Percentiles rank a stretch among this genome's conserved stretches.
Evolutionary conservation across 2,797 vertebrate genomes (phyloP).

Genomic region (Phylloscopus collybita): DNA sequence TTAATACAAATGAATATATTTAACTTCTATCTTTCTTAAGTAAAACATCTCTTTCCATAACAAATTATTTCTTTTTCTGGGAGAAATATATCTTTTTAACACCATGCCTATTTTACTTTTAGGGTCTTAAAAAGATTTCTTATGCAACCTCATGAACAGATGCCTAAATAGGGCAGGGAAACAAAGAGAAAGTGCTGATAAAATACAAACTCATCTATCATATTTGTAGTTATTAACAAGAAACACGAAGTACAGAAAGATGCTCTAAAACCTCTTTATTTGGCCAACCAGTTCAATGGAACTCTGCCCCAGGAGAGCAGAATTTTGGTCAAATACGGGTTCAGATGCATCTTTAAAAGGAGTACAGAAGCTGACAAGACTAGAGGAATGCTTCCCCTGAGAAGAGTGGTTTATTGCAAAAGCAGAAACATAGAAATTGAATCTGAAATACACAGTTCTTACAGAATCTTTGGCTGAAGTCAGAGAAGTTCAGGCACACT

Average conservation of each 20-base stretch:
- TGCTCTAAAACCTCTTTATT: background rate
- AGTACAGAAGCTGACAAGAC: background rate
- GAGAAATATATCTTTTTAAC: constrained; percentile 29
- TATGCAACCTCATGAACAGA: background rate
- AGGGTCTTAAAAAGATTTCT: constrained; percentile 19
- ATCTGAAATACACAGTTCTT: background rate
- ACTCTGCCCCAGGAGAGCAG: background rate
- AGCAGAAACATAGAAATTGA: background rate
- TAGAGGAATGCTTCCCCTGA: background rate
- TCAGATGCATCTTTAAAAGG: background rate
- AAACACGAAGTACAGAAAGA: background rate
- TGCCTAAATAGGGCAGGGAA: background rate
- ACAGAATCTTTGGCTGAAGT: background rate
- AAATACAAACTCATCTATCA: background rate
- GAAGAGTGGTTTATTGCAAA: background rate
- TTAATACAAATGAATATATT: constrained; percentile 41
- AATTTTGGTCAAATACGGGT: background rate
- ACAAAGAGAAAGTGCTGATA: background rate
- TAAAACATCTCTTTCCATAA: background rate
- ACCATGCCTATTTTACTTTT: background rate
- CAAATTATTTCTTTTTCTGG: background rate
- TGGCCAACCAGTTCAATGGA: background rate
- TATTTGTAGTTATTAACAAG: background rate
- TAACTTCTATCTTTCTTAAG: constrained; percentile 19
- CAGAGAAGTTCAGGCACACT: background rate